Conservation (phyloP, 2,888 invertebrate genomes). For the Acrocera orbiculus region DNA sequence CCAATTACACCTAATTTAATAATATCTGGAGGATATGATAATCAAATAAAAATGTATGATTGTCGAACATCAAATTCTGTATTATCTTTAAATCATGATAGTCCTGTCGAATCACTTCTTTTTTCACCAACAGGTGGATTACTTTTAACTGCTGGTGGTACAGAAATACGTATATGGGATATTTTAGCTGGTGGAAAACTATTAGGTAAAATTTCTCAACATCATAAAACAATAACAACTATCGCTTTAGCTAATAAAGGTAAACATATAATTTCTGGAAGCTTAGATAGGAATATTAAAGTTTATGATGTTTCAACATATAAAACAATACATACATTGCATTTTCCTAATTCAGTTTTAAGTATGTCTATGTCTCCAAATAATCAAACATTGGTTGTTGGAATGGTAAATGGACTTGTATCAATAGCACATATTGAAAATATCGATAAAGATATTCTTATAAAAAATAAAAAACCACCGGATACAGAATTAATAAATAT, state of each 20-base stretch:
- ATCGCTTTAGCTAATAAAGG: conserved; percentile 65
- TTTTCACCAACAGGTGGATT: conserved; percentile 80
- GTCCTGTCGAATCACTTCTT: conserved; percentile 75
- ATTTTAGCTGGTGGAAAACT: conserved; percentile 71
- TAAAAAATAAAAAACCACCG: conserved; percentile 35
- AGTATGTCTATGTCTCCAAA: conserved; percentile 58
- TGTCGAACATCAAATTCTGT: conserved; percentile 51
- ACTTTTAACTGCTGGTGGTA: conserved; percentile 82
- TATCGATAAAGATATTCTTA: conserved; percentile 27
- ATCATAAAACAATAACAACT: conserved; percentile 90
- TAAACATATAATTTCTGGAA: conserved; percentile 69
- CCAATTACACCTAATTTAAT: conserved; percentile 58
- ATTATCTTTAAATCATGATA: conserved; percentile 65
- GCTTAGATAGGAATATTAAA: conserved; percentile 85
- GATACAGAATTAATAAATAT: too few species aligned
- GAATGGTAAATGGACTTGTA: conserved; percentile 83
- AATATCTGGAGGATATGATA: conserved; percentile 79
- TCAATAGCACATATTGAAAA: conserved; percentile 66
- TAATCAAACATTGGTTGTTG: conserved; percentile 75
- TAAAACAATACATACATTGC: conserved; percentile 71
- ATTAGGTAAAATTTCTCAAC: conserved; percentile 68
- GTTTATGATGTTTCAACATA: conserved; percentile 77
- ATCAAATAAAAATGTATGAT: conserved; percentile 75
- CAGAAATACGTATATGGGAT: conserved; percentile 87
- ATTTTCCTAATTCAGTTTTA: conserved; percentile 79